Conservation (phyloP, 2,888 invertebrate genomes). For the Sympetrum striolatum region DNA sequence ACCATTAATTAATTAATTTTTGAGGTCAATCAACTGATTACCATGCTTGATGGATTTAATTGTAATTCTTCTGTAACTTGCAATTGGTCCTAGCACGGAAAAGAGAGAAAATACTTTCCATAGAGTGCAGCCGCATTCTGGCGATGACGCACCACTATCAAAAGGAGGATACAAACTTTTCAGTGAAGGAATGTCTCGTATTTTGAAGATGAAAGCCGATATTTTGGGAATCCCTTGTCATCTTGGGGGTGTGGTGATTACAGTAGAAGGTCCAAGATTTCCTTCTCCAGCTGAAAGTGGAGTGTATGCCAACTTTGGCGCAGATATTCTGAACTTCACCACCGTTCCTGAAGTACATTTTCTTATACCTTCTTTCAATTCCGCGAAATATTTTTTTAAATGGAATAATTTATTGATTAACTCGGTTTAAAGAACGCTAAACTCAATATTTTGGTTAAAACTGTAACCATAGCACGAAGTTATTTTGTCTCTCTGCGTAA, state of each 20-base stretch:
- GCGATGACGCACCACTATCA: background rate
- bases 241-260: background rate
- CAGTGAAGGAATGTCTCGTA: background rate
- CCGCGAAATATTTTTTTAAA: too few relatives aligned
- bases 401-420: too few relatives aligned
- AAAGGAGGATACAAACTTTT: background rate
- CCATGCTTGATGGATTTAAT: too few relatives aligned
- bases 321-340: conserved; percentile 1
- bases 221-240: background rate
- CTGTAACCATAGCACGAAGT: too few relatives aligned
- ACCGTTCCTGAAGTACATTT: background rate
- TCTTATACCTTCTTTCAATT: background rate
- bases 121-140: background rate
- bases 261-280: background rate
- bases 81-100: background rate
- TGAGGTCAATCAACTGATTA: too few relatives aligned
- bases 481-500: too few relatives aligned
- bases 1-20: too few relatives aligned
- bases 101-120: background rate
- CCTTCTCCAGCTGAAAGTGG: too few relatives aligned
- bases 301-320: background rate
- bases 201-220: background rate
- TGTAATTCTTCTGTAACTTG: background rate
- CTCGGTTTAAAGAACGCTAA: too few relatives aligned
- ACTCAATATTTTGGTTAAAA: too few relatives aligned